A percentile compares a stretch with the other conserved stretches of the same genome.
Conservation (phyloP, 2,888 invertebrate species). For the Hydropsyche betteni region DNA sequence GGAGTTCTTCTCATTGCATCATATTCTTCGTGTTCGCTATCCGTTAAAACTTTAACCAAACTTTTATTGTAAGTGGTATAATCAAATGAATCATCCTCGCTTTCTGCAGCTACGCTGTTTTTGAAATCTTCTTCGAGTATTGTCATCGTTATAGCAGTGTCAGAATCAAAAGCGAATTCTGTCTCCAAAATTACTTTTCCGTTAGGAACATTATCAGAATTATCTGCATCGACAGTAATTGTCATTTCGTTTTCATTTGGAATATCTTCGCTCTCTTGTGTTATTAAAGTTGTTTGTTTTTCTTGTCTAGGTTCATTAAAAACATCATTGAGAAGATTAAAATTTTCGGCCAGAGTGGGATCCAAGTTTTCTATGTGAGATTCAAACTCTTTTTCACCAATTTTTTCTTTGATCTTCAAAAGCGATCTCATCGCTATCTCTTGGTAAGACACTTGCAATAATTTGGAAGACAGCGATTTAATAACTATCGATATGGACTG, state of each 20-base stretch:
- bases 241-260: conserved; percentile 46
- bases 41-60: conserved; percentile 70
- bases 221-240: conserved; percentile 50
- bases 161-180: conserved; percentile 82
- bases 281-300: conserved; percentile 49
- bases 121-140: conserved; percentile 74
- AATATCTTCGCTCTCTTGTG: conserved; percentile 38
- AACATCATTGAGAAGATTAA: conserved; percentile 70
- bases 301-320: conserved; percentile 58
- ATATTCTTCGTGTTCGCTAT: conserved; percentile 69
- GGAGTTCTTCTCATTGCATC: conserved; percentile 68
- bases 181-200: conserved; percentile 82
- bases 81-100: conserved; percentile 58
- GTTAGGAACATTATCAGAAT: conserved; percentile 59
- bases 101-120: conserved; percentile 56
- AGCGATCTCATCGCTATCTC: conserved; percentile 75
- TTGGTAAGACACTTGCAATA: conserved; percentile 66
- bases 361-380: conserved; percentile 59
- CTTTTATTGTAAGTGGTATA: conserved; percentile 63
- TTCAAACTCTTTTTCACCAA: conserved; percentile 74
- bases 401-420: conserved; percentile 73
- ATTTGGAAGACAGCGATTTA: conserved; percentile 66
- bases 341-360: conserved; percentile 64
- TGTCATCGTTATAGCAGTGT: conserved; percentile 84
- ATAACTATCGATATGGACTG: conserved; percentile 65